phyloP scores from a whole-genome alignment of 1,140 invertebrate genomes.

The Drosophila sechellia region DNA sequence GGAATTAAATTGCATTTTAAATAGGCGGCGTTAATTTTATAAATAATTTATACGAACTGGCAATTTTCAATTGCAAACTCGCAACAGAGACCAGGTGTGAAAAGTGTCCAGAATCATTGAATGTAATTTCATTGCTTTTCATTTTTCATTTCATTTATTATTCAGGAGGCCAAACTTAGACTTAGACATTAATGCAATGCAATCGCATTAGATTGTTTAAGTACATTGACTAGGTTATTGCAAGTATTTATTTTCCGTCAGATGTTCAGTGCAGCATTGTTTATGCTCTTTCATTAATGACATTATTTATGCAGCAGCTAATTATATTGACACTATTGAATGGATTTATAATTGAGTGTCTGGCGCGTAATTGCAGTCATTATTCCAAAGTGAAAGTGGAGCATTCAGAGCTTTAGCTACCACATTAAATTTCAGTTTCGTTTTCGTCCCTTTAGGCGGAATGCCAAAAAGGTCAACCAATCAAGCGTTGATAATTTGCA shows the following conservation, averaged over 20 bases:
- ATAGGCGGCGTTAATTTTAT: conserved; percentile 53
- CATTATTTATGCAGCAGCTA: conserved; percentile 40
- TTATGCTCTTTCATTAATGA: conserved; percentile 31
- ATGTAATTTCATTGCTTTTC: conserved; percentile 6
- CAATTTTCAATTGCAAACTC: conserved; percentile 41
- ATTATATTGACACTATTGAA: conserved; percentile 61
- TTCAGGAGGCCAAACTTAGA: neutral
- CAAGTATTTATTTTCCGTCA: conserved; percentile 9
- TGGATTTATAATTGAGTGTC: conserved; percentile 37
- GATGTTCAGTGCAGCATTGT: conserved; percentile 16
- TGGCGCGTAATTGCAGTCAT: conserved; percentile 41
- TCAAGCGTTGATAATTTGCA: conserved; percentile 34
- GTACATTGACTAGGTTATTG: no score
- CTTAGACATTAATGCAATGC: conserved; percentile 5
- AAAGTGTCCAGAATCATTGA: conserved; percentile 16
- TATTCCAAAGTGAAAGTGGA: conserved; percentile 29
- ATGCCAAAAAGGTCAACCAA: conserved; percentile 17
- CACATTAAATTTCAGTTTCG: conserved; percentile 19
- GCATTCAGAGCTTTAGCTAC: conserved; percentile 22
- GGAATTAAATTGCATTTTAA: conserved; percentile 62
- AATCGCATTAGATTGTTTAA: conserved; percentile 5
- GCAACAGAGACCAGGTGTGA: conserved; percentile 21
- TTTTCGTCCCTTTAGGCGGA: neutral
- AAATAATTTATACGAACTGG: conserved; percentile 46
- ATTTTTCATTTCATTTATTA: conserved; percentile 1